Conservation (phyloP, 2,797 vertebrate species). For the Rhinogobio ventralis region DNA sequence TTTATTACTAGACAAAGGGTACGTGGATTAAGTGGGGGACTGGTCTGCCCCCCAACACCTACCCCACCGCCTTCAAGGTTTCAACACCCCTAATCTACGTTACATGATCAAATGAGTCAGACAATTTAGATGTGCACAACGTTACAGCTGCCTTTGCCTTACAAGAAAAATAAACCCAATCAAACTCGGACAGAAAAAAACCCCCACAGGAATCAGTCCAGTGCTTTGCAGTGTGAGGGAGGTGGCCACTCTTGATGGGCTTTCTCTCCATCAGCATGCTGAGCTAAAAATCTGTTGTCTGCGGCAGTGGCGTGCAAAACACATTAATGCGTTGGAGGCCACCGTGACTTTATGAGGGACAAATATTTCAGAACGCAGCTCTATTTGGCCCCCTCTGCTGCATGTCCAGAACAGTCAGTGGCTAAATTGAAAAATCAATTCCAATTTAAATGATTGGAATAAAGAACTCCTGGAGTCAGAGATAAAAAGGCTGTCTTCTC, state of each 20-base stretch:
- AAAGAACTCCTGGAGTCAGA: constrained; percentile 96
- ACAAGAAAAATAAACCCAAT: constrained; percentile 34
- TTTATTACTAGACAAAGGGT: not conserved
- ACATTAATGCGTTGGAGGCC: constrained; percentile 71
- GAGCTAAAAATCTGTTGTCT: constrained; percentile 82
- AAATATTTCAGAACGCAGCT: constrained; percentile 89
- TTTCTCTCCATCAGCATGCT: constrained; percentile 78
- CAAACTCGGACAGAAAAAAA: constrained; percentile 6
- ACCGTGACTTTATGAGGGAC: constrained; percentile 87
- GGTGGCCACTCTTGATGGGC: constrained; percentile 74
- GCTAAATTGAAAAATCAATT: constrained; percentile 99
- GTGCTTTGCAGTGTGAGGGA: constrained; percentile 66
- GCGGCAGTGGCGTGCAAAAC: constrained; percentile 78
- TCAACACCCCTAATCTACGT: not conserved
- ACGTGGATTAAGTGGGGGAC: not conserved
- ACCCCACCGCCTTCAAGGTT: not conserved
- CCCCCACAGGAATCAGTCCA: constrained; percentile 40
- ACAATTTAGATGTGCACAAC: not conserved
- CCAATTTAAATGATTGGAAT: constrained; percentile 99
- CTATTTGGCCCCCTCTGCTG: constrained; percentile 87
- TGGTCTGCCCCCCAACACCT: not conserved
- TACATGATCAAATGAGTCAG: not conserved
- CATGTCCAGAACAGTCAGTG: constrained; percentile 94
- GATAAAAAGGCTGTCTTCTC: constrained; percentile 95
- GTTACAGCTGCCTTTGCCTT: not conserved